phyloP scores from a whole-genome alignment of 2,888 invertebrate species.

The Acanthosepion esculentum region DNA sequence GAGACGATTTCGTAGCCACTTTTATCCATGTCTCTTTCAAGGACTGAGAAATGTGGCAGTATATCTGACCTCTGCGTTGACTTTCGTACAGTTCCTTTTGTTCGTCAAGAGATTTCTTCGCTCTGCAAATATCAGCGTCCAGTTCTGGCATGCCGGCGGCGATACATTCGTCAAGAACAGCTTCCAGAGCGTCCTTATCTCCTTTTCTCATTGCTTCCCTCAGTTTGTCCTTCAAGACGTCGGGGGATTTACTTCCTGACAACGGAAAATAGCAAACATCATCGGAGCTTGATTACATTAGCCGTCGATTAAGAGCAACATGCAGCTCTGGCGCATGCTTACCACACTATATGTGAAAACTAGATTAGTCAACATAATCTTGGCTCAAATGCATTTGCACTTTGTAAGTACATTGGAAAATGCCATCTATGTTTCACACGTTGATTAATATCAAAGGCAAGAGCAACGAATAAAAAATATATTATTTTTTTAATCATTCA shows the following conservation, averaged over 20 bases:
- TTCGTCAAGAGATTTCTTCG: not conserved
- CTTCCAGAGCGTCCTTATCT: not conserved
- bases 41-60: too few species aligned
- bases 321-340: not conserved
- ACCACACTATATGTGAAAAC: not conserved
- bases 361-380: too few species aligned
- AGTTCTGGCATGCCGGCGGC: constrained; percentile 43
- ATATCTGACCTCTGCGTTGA: not conserved
- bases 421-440: too few species aligned
- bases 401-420: too few species aligned
- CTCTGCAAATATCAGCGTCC: not conserved
- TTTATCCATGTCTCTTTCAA: too few species aligned
- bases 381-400: too few species aligned
- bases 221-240: constrained; percentile 15
- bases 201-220: not conserved
- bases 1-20: too few species aligned
- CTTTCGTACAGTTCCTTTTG: not conserved
- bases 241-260: constrained; percentile 37
- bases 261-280: not conserved
- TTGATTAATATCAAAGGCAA: too few species aligned
- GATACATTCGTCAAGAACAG: constrained; percentile 24
- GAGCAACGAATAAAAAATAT: too few species aligned
- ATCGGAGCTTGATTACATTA: not conserved
- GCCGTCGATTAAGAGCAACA: not conserved
- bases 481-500: too few species aligned